Base-by-base conservation (phyloP, 2,888 invertebrate genomes). In the Abrostola tripartita region DNA sequence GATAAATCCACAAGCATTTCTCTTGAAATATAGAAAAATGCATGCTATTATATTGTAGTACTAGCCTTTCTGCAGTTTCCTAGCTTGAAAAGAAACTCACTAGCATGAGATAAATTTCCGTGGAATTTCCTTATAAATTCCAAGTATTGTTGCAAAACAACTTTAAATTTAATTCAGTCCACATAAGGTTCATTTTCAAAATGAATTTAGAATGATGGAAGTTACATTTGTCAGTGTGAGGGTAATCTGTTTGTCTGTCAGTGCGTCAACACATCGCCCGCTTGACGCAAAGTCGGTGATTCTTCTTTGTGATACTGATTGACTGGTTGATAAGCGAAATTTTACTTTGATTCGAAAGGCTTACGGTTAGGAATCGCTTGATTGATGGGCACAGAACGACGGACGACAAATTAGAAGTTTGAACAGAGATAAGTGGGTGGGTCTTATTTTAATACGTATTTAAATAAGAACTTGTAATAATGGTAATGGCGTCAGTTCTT, bases 211-310 rank as follows among this genome's bases (percentile, higher is more conserved):
- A 71, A 78, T 77, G 78, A 72, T 76, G 74, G 71, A 71, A 80
- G 68, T 81, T 82, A 84, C 90, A 89, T 91, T 91, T 89, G 88
- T 90, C 88, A 86, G 84, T 82, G 82, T 81, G 85, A 84, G 84
- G 82, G 88, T 90, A 90, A 91, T 91, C 89, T 84, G 89, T 88
- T 88, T 88, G 88, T 88, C 91, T 89, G 89, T 90, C 89, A 85
- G 85, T 88, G 83, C 87, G 89, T 90, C 87, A 85, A 88, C 88
- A 87, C 87, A 86, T 85, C 81, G 75, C 78, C 83, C 82, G 87
- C 80, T 82, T 76, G 81, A 83, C 86, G 86, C 77, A 81, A 83
- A 87, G 86, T 86, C 89, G 86, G 85, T 84, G 88, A 89, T 90
- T 89, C 87, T 89, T 90, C 90, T 87, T 85, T 85, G 85, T 86